Conservation (phyloP, 2,797 vertebrate genomes). For the Tokudaia muenninki region DNA sequence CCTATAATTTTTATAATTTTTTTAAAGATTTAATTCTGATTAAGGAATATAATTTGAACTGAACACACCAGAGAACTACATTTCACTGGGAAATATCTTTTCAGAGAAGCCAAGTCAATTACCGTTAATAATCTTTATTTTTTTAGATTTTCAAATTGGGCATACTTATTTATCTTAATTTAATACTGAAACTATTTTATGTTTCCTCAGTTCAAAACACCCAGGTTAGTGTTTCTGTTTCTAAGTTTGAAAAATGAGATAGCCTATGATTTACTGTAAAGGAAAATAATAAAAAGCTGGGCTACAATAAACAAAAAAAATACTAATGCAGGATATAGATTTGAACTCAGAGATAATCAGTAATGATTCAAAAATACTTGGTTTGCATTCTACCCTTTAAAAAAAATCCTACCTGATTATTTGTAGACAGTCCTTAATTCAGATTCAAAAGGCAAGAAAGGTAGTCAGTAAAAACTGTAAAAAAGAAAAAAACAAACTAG, state of each 20-base stretch:
- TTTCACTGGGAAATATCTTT: background rate
- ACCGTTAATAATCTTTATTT: slow-evolving; percentile 3
- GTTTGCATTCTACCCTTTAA: background rate
- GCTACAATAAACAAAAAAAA: slow-evolving; percentile 54
- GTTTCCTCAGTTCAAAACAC: slow-evolving; percentile 8
- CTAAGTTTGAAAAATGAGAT: slow-evolving; percentile 36
- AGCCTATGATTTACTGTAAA: background rate
- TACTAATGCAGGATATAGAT: background rate
- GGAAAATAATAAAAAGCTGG: slow-evolving; percentile 26
- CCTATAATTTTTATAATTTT: background rate
- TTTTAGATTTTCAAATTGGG: background rate
- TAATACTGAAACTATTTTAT: slow-evolving; percentile 44
- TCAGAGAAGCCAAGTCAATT: background rate
- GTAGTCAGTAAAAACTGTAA: background rate
- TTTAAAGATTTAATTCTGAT: slow-evolving; percentile 40
- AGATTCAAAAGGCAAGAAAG: slow-evolving; percentile 32
- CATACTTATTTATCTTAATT: slow-evolving; percentile 21
- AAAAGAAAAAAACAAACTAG: background rate
- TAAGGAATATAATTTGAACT: background rate
- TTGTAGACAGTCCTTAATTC: background rate
- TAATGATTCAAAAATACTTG: slow-evolving; percentile 28
- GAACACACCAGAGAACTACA: background rate
- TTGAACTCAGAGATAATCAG: slow-evolving; percentile 28
- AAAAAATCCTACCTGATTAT: background rate
- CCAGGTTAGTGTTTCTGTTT: slow-evolving; percentile 16